A percentile compares a stretch with the other conserved stretches of the same genome.
These are phyloP conservation scores for Dryomyza anilis DNA, from an alignment of 2,888 invertebrate genomes.

Conservation along the genomic window DNA sequence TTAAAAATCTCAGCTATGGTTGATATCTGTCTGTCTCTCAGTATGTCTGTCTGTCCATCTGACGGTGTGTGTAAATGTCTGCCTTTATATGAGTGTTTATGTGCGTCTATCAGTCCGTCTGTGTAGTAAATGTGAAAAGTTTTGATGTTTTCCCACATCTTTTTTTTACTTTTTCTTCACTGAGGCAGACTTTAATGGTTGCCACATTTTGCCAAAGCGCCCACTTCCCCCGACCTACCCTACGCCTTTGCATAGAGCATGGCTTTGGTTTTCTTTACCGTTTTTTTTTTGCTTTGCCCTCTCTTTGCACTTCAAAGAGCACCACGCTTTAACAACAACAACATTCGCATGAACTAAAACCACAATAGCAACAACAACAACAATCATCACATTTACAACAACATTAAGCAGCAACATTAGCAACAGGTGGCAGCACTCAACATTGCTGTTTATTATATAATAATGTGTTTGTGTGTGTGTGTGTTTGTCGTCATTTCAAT, in stretches of 20 bases:
- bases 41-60: not conserved
- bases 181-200: too few species aligned
- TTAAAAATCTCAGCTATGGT: conserved; percentile 30
- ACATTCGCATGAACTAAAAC: too few species aligned
- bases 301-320: not conserved
- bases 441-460: conserved; percentile 19
- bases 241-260: not conserved
- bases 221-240: not conserved
- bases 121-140: conserved; percentile 24
- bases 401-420: conserved; percentile 12
- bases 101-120: not conserved
- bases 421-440: conserved; percentile 23
- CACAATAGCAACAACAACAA: conserved; percentile 33
- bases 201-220: conserved; percentile 10
- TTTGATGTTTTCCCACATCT: conserved; percentile 21
- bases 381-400: conserved; percentile 18
- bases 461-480: conserved; percentile 12
- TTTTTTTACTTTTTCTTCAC: not conserved
- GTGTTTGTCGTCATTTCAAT: not conserved
- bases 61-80: conserved; percentile 2
- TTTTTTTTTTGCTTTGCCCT: not conserved
- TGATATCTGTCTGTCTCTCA: not conserved
- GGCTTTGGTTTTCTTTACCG: not conserved
- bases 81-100: conserved; percentile 15
- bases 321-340: conserved; percentile 19